Evolutionary conservation across 2,797 vertebrate genomes (phyloP), one percentile per base, ranked within the genome.

Genomic region (Molossus alvarezi): DNA sequence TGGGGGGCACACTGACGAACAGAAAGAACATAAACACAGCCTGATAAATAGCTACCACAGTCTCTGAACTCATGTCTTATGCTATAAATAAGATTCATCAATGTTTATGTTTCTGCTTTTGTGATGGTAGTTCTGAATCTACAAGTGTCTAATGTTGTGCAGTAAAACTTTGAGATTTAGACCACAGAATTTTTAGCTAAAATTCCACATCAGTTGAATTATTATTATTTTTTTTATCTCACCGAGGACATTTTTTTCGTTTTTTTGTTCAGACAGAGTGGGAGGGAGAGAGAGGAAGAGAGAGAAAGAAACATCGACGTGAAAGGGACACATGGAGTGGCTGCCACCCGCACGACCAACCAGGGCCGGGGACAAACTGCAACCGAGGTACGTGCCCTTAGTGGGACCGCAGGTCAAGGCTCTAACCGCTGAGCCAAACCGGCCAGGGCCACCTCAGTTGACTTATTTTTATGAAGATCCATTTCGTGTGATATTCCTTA

Each of bases 381-480:
- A 33, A 33, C 33, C 33, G 33, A 33, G 33, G 33, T 33, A 33
- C 33, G 33, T 33, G 33, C 33, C 33, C 33, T 33, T 33, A 33
- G 33, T 3, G 33, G 33, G 33, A 33, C 33, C 33, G 33, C 33
- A 33, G 33, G 33, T 3, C 33, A 33, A 33, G 33, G 33, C 33
- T 33, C 33, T 33, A 33, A 33, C 33, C 33, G 33, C 33, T 33
- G 33, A 33, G 33, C 33, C 33, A 33, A 33, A 33, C 33, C 33
- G 33, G 33, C 33, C 33, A 33, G 33, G 33, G 33, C 29, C 92
- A 6, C 6, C 73, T 51, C 48, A 83, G 25, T 57, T 96, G 88
- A 27, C 73, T 85, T 83, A 92, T 84, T 91, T 96, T 79, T 76
- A 89, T 62, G 33, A 95, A 92, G 27, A 93, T 82, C 13, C 13